Evolutionary conservation across 2,888 invertebrate genomes (phyloP).

Genomic region (Pomacea canaliculata): DNA sequence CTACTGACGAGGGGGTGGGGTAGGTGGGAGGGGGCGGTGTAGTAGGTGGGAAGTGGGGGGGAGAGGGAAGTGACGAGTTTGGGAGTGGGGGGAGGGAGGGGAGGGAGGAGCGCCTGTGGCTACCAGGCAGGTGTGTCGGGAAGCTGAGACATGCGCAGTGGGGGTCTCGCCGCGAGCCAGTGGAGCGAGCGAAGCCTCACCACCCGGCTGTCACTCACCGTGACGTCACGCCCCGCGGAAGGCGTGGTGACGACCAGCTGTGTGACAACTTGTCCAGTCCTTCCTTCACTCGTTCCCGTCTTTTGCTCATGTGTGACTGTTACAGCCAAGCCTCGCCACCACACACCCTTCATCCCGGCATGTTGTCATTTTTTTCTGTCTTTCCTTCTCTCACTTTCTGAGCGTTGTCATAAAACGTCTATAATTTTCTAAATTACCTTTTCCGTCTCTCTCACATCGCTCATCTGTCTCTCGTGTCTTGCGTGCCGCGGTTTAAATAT

Average conservation of each 20-base stretch:
- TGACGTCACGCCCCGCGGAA: conserved; percentile 13
- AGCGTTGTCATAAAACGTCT: no score
- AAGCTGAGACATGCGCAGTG: not conserved
- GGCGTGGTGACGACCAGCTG: not conserved
- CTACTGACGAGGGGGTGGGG: not conserved
- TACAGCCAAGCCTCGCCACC: no score
- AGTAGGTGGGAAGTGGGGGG: not conserved
- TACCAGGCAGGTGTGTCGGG: conserved; percentile 9
- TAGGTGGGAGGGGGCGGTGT: not conserved
- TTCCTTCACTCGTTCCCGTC: no score
- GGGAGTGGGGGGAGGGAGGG: not conserved
- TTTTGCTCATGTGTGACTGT: no score
- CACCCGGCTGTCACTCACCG: conserved; percentile 13
- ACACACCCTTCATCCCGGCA: no score
- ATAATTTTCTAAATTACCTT: no score
- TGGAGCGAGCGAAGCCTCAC: not conserved
- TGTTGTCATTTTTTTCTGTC: no score
- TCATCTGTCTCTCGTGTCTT: no score
- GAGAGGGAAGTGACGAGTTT: not conserved
- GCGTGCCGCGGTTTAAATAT: no score
- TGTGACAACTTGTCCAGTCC: not conserved
- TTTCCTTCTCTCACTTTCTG: no score
- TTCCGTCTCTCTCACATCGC: no score
- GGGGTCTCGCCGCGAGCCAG: not conserved
- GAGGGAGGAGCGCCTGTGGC: not conserved